Evolutionary conservation across 2,113 vertebrate species (phyloP).

Genomic region (Trogon melanurus): DNA sequence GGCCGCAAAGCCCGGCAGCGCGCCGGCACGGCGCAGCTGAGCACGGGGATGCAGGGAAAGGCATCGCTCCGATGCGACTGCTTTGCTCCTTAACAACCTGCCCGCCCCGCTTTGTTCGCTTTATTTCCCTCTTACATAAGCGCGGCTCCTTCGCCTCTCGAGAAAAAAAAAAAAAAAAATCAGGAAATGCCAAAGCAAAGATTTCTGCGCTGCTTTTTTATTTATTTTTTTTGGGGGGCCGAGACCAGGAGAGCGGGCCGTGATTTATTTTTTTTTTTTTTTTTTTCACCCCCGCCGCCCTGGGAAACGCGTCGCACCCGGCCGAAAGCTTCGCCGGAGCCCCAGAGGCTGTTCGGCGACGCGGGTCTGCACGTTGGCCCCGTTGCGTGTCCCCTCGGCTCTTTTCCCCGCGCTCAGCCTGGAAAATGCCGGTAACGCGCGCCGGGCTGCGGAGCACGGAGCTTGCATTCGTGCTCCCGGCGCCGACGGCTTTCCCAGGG

Average conservation of each 20-base stretch:
- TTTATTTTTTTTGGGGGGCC: too few relatives aligned
- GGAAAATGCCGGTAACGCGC: not conserved
- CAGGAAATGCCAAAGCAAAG: not conserved
- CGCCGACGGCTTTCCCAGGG: not conserved
- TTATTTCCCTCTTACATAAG: not conserved
- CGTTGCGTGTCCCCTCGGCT: not conserved
- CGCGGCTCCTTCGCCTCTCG: not conserved
- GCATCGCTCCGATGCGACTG: fast-evolving
- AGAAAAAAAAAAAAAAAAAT: not conserved
- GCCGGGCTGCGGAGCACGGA: not conserved
- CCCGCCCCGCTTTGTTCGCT: not conserved
- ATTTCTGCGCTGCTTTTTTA: not conserved
- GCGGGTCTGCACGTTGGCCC: too few relatives aligned
- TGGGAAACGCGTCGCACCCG: fast-evolving
- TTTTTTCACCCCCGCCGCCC: not conserved
- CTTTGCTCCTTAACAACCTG: not conserved
- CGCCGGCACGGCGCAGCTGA: not conserved
- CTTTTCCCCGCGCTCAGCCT: not conserved
- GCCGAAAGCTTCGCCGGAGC: fast-evolving
- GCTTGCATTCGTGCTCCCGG: not conserved
- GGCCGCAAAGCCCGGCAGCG: not conserved
- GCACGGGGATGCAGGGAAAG: not conserved
- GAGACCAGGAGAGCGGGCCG: not conserved
- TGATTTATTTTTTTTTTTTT: not conserved
- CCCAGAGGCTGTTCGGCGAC: fast-evolving